Evolutionary conservation across 2,888 invertebrate genomes (phyloP).

Genomic region (Drosophila helvetica): DNA sequence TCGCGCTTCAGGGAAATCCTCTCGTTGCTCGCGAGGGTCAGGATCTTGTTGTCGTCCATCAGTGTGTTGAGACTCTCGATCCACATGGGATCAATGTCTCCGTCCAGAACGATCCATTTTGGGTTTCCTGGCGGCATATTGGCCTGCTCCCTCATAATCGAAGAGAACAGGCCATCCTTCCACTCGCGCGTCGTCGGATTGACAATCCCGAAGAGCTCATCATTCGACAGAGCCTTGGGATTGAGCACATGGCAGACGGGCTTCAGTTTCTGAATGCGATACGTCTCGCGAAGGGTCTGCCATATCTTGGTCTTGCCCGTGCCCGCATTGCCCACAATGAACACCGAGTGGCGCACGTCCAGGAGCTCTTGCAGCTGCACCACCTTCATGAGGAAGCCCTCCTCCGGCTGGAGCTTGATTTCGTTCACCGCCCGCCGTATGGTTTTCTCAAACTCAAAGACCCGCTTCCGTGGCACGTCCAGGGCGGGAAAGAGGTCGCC

Average conservation of each 20-base stretch:
- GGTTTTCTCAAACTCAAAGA: slow-evolving; percentile 93
- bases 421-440: slow-evolving; percentile 92
- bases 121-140: slow-evolving; percentile 93
- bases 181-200: slow-evolving; percentile 97
- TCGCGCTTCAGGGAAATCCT: slow-evolving; percentile 94
- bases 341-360: slow-evolving; percentile 97
- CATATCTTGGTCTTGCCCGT: slow-evolving; percentile 97
- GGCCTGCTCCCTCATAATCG: slow-evolving; percentile 96
- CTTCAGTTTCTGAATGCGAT: slow-evolving; percentile 87
- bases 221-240: slow-evolving; percentile 96
- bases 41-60: slow-evolving; percentile 98
- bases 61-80: slow-evolving; percentile 98
- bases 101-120: slow-evolving; percentile 98
- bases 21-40: slow-evolving; percentile 97
- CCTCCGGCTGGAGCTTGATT: slow-evolving; percentile 95
- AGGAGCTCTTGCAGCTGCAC: slow-evolving; percentile 97
- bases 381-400: slow-evolving; percentile 93
- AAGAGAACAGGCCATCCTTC: slow-evolving; percentile 95
- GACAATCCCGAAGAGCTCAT: slow-evolving; percentile 97
- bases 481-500: slow-evolving; percentile 96
- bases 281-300: slow-evolving; percentile 94
- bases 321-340: slow-evolving; percentile 93
- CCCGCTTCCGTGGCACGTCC: slow-evolving; percentile 95
- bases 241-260: slow-evolving; percentile 95
- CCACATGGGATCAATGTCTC: slow-evolving; percentile 93